A percentile compares a stretch with the other conserved stretches of the same genome.
Conservation (phyloP, 2,113 vertebrate species). For the Calyptommatus sinebrachiatus region DNA sequence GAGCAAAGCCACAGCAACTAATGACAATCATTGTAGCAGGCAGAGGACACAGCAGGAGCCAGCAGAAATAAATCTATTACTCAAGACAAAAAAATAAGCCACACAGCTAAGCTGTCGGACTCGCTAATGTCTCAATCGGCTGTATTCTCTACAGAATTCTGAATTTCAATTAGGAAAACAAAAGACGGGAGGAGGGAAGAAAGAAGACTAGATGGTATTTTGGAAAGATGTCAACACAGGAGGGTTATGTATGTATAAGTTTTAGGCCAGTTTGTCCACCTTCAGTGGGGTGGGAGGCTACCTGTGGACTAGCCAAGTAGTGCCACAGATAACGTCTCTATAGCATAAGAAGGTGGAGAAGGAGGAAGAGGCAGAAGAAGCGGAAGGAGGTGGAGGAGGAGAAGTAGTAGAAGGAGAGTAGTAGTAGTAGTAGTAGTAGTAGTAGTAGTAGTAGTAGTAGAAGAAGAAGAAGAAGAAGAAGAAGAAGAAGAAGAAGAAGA, state of each 20-base stretch:
- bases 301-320: no score
- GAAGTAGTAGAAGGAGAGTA: no score
- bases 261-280: background rate
- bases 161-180: constrained; percentile 46
- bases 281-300: background rate
- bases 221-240: background rate
- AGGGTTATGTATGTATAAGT: background rate
- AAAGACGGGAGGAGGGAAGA: background rate
- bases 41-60: constrained; percentile 2
- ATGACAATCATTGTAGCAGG: background rate
- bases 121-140: constrained; percentile 35
- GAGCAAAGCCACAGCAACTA: background rate
- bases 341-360: no score
- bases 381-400: no score
- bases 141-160: constrained; percentile 32
- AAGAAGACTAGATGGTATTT: background rate
- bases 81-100: constrained; percentile 39
- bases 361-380: no score
- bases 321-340: background rate
- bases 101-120: constrained; percentile 25
- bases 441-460: no score
- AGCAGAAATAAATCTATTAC: constrained; percentile 30
- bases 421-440: no score
- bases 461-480: no score
- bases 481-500: no score